Evolutionary conservation across 2,113 vertebrate genomes (phyloP).

Genomic region (Lepidothrix coronata): DNA sequence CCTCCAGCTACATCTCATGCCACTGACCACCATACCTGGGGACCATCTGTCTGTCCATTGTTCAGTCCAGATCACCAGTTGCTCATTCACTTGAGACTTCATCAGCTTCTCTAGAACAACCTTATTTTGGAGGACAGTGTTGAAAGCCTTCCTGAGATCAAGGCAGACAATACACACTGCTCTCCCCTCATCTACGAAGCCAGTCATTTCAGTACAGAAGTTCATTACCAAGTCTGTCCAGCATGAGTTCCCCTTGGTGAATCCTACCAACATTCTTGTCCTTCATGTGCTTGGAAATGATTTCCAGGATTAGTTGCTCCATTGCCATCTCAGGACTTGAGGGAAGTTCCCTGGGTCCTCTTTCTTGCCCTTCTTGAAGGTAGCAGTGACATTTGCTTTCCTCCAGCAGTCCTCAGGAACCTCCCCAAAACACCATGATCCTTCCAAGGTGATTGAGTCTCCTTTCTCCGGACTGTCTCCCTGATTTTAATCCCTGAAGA

Average conservation of each 20-base stretch:
- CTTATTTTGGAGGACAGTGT: background rate
- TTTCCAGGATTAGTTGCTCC: background rate
- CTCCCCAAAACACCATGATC: background rate
- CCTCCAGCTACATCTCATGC: background rate
- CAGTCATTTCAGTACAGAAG: background rate
- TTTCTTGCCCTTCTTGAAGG: background rate
- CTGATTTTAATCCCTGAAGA: background rate
- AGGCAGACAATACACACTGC: background rate
- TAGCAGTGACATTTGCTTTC: background rate
- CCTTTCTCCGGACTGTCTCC: background rate
- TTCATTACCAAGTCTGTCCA: background rate
- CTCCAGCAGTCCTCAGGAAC: background rate
- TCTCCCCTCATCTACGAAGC: background rate
- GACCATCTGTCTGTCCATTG: background rate
- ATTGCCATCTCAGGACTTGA: background rate
- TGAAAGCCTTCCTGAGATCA: background rate
- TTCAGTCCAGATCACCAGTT: background rate
- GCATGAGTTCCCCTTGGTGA: background rate
- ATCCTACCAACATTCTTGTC: background rate
- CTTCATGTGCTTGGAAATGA: background rate
- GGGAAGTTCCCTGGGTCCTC: background rate
- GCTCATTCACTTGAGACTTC: background rate
- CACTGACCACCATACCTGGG: background rate
- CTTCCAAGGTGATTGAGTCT: background rate
- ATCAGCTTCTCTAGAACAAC: background rate